phyloP scores from a whole-genome alignment of 2,888 invertebrate genomes.

The Lomographa bimaculata region DNA sequence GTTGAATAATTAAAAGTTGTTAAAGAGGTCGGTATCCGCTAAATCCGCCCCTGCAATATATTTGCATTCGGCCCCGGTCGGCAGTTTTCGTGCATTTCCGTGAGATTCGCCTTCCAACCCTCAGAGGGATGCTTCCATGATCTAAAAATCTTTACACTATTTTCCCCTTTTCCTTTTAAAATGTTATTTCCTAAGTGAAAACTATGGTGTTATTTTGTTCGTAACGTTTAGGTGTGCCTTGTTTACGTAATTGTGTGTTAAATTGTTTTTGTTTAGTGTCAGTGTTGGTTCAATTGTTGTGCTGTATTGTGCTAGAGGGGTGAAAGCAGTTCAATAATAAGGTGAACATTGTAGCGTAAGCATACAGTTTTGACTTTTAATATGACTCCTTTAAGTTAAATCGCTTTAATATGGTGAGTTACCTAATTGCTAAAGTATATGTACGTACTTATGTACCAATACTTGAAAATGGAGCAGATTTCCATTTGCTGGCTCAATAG shows the following conservation, averaged over 20 bases:
- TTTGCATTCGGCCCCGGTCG: constrained; percentile 74
- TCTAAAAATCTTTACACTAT: constrained; percentile 70
- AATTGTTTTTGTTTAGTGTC: constrained; percentile 56
- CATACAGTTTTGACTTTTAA: neutral
- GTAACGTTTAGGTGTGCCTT: constrained; percentile 32
- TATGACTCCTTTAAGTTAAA: too few relatives aligned
- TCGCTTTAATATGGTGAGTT: neutral
- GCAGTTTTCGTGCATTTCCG: constrained; percentile 70
- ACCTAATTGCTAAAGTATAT: too few relatives aligned
- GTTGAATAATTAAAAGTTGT: constrained; percentile 3
- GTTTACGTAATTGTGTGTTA: constrained; percentile 42
- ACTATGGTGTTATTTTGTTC: constrained; percentile 45
- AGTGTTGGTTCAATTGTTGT: constrained; percentile 66
- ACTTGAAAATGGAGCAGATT: constrained; percentile 13
- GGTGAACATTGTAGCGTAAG: constrained; percentile 42
- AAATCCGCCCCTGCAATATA: constrained; percentile 58
- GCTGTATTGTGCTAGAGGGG: constrained; percentile 45
- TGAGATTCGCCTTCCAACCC: constrained; percentile 68
- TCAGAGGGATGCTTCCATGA: constrained; percentile 66
- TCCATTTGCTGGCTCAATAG: constrained; percentile 17
- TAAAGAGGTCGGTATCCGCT: constrained; percentile 22
- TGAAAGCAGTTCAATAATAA: constrained; percentile 50
- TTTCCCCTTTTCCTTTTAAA: constrained; percentile 50
- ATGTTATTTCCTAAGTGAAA: constrained; percentile 54
- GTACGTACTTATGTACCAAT: too few relatives aligned